Evolutionary conservation across 2,888 invertebrate species (phyloP).

Genomic region (Drosophila nr. perissopoda): DNA sequence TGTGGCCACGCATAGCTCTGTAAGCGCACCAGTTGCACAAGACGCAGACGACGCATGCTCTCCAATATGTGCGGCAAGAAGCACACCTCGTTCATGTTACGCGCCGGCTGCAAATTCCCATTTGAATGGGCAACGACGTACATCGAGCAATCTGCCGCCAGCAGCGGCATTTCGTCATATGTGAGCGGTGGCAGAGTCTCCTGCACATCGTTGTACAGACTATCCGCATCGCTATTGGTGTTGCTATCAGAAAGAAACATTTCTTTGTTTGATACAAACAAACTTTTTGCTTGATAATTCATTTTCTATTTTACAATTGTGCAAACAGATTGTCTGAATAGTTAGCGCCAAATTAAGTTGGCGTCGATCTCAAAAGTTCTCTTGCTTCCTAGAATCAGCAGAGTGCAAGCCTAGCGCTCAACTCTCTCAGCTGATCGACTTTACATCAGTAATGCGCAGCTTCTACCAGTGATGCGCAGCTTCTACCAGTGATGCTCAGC

Average conservation of each 20-base stretch:
- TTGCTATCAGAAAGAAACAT: constrained; percentile 1
- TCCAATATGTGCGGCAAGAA: constrained; percentile 46
- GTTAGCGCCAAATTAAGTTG: constrained; percentile 30
- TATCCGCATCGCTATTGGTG: constrained; percentile 10
- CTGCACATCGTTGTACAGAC: constrained; percentile 10
- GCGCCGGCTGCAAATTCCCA: constrained; percentile 24
- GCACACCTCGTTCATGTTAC: constrained; percentile 37
- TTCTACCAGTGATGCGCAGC: no score
- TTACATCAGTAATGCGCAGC: no score
- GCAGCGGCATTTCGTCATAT: constrained; percentile 36
- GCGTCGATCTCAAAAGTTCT: constrained; percentile 15
- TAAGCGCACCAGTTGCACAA: constrained; percentile 50
- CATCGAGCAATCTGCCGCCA: constrained; percentile 52
- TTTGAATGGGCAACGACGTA: constrained; percentile 58
- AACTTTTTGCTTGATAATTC: not conserved
- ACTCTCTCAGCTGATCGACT: no score
- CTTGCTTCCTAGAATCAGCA: no score
- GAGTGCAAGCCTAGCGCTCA: no score
- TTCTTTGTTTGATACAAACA: not conserved
- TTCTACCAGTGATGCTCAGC: no score
- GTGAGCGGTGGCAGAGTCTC: constrained; percentile 4
- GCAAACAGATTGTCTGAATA: not conserved
- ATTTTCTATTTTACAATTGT: not conserved
- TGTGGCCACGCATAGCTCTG: constrained; percentile 68
- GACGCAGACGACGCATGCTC: constrained; percentile 34